Conservation (phyloP, 64 coral and sea anemone genomes). For the Porites lutea region DNA sequence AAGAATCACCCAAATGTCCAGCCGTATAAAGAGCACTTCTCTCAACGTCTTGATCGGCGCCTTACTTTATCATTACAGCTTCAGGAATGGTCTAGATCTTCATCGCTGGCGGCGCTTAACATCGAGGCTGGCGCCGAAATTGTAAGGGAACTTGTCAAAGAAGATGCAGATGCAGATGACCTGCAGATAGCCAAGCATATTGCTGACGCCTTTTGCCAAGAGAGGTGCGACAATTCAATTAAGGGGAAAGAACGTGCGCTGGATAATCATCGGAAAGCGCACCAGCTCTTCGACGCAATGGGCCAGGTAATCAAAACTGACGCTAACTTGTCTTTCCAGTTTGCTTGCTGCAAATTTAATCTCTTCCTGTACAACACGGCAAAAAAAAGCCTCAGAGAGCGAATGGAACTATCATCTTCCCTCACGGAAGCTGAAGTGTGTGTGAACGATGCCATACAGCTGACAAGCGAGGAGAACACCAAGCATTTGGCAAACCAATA, state of each 20-base stretch:
- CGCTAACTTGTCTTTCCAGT: slow-evolving; percentile 56
- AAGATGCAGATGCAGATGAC: slow-evolving; percentile 55
- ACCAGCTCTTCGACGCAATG: slow-evolving; percentile 70
- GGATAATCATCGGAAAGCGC: slow-evolving; percentile 28
- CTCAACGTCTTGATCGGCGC: neutral
- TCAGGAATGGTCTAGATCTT: slow-evolving; percentile 8
- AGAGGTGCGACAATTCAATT: neutral
- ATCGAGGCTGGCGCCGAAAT: slow-evolving; percentile 25
- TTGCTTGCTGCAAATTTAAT: slow-evolving; percentile 55
- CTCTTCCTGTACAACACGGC: slow-evolving; percentile 5
- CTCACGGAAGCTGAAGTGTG: slow-evolving; percentile 50
- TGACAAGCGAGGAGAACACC: slow-evolving; percentile 45
- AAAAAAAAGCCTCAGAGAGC: neutral
- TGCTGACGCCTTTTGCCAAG: neutral
- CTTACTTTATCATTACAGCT: slow-evolving; percentile 29
- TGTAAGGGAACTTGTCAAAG: slow-evolving; percentile 38
- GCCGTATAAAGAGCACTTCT: slow-evolving; percentile 21
- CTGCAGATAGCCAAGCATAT: slow-evolving; percentile 33
- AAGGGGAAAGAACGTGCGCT: neutral
- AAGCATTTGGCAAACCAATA: slow-evolving; percentile 36
- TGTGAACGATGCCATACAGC: slow-evolving; percentile 58
- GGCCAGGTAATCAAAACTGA: slow-evolving; percentile 31
- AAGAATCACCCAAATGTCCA: slow-evolving; percentile 29
- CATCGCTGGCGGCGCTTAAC: neutral
- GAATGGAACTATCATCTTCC: slow-evolving; percentile 7